Evolutionary conservation across 2,888 invertebrate genomes (phyloP).

Genomic region (Erebia ligea): DNA sequence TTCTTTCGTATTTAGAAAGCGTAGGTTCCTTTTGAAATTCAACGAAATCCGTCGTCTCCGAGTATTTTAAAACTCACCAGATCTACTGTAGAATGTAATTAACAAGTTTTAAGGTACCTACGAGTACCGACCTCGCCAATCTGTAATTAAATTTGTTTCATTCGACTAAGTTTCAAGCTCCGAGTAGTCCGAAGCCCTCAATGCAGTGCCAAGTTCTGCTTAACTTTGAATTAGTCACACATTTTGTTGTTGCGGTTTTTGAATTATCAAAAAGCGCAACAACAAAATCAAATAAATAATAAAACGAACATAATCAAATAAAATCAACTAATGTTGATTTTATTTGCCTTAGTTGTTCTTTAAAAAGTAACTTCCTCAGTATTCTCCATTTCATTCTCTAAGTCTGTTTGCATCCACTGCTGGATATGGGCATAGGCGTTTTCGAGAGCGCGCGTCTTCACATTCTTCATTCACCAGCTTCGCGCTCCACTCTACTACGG

Average conservation of each 20-base stretch:
- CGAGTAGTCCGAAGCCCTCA: slow-evolving; percentile 17
- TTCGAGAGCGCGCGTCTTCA: too few species aligned
- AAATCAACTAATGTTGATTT: too few species aligned
- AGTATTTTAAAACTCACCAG: slow-evolving; percentile 47
- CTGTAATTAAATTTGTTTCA: slow-evolving; percentile 48
- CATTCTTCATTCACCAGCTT: too few species aligned
- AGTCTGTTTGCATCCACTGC: too few species aligned
- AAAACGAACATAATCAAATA: too few species aligned
- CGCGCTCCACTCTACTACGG: too few species aligned
- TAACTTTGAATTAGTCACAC: slow-evolving; percentile 33
- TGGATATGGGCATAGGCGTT: too few species aligned
- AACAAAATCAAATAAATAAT: too few species aligned
- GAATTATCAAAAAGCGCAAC: too few species aligned
- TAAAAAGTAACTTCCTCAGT: not conserved
- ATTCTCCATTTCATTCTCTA: not conserved
- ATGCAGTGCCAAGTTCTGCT: slow-evolving; percentile 23
- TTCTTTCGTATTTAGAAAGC: slow-evolving; percentile 9
- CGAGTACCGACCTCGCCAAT: slow-evolving; percentile 39
- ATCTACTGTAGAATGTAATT: slow-evolving; percentile 45
- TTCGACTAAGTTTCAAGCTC: slow-evolving; percentile 39
- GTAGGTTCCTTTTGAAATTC: slow-evolving; percentile 22
- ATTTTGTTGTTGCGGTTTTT: slow-evolving; percentile 25
- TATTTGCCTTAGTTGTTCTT: slow-evolving; percentile 20
- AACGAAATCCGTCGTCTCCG: slow-evolving; percentile 34
- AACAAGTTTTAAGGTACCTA: slow-evolving; percentile 45